These are phyloP conservation scores for Capreolus pygargus DNA, from an alignment of 2,113 vertebrate genomes.

Conservation along the genomic window DNA sequence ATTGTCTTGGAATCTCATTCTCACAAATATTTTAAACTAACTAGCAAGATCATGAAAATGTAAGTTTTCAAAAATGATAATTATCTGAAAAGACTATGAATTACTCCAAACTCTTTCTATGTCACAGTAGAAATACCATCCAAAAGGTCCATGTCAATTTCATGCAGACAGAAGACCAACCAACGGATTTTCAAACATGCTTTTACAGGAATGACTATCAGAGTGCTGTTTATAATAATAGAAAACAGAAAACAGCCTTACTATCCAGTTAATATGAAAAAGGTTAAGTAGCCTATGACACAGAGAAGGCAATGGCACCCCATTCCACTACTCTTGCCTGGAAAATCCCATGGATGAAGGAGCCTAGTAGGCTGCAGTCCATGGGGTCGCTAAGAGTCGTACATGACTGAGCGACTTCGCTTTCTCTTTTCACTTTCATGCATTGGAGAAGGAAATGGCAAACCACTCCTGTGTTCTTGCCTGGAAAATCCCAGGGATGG, in stretches of 20 bases:
- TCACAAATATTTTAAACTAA: neutral
- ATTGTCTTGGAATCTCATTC: neutral
- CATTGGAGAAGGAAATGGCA: too few species aligned
- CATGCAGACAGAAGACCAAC: neutral
- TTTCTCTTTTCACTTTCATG: too few species aligned
- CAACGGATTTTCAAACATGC: neutral
- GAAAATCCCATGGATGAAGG: too few species aligned
- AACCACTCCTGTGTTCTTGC: too few species aligned
- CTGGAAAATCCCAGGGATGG: too few species aligned
- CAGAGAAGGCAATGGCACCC: too few species aligned
- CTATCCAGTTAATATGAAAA: neutral
- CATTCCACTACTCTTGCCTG: too few species aligned
- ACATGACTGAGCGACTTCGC: too few species aligned
- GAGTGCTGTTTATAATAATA: neutral
- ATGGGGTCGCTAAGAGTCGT: too few species aligned
- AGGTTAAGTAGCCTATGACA: neutral
- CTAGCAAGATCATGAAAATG: neutral
- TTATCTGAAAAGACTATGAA: neutral
- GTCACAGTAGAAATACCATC: neutral
- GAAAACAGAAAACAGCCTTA: neutral
- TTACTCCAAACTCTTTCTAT: neutral
- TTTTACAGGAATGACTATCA: neutral
- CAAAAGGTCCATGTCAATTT: neutral
- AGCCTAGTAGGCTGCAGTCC: too few species aligned
- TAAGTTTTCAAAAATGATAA: neutral